Conservation (phyloP, 1,140 invertebrate species). For the Pararge aegeria region DNA sequence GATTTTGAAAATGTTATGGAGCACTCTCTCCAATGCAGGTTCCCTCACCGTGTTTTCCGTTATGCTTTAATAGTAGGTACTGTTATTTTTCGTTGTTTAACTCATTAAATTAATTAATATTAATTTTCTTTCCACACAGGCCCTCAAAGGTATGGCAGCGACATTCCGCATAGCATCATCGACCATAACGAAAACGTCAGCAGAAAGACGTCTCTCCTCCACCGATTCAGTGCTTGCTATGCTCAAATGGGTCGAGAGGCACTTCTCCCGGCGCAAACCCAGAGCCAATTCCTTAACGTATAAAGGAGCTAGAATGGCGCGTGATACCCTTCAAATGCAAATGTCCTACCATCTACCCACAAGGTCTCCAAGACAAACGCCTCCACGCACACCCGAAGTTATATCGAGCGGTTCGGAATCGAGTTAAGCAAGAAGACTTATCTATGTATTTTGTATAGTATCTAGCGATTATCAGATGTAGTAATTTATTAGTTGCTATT, state of each 20-base stretch:
- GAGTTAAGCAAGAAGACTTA: conserved; percentile 25
- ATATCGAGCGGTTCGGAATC: conserved; percentile 34
- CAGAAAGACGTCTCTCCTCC: conserved; percentile 90
- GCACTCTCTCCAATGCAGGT: too few species aligned
- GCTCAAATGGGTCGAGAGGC: conserved; percentile 93
- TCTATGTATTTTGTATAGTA: not conserved
- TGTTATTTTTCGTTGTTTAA: too few species aligned
- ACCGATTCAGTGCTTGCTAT: conserved; percentile 93
- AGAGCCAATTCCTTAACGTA: conserved; percentile 81
- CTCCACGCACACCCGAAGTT: conserved; percentile 31
- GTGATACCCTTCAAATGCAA: conserved; percentile 85
- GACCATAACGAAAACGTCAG: conserved; percentile 91
- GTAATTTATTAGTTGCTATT: too few species aligned
- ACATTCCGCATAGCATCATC: conserved; percentile 93
- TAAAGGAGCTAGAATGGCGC: conserved; percentile 79
- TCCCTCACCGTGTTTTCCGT: too few species aligned
- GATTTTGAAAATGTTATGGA: too few species aligned
- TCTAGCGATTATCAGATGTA: too few species aligned
- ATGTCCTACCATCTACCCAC: conserved; percentile 81
- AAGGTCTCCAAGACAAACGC: conserved; percentile 26
- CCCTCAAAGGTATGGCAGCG: conserved; percentile 93
- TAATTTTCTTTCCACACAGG: conserved; percentile 73
- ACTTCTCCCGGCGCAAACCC: conserved; percentile 88
- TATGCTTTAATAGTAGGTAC: too few species aligned
- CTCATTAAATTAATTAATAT: not conserved